Base-by-base conservation (phyloP, 2,888 invertebrate species). In the Adela reaumurella region DNA sequence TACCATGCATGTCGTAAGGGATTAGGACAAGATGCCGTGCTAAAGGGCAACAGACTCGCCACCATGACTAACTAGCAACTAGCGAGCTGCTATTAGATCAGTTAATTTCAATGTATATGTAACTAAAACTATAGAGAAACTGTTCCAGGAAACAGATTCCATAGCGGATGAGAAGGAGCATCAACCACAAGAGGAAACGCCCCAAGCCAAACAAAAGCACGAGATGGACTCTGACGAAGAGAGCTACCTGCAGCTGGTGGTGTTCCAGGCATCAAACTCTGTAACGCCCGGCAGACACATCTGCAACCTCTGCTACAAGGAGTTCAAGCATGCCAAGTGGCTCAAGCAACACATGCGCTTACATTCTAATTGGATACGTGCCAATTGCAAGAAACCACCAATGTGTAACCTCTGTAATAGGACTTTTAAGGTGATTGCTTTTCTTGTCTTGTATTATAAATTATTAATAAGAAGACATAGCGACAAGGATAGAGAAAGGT, bases 321-420 rank as follows among this genome's bases (percentile, higher is more conserved):
- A 85, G 62, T 85, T 85, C 59, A 83, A 83, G 53, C 83, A 84
- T 53, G 80, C 82, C 5, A 72, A 82, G 46, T 84, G 84, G 71
- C 65, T 85, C 10, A 83, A 84, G 56, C 79, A 81, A 53, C 85
- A 85, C 56, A 84, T 85, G 84, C 64, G 82, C 17, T 82, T 81
- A 0, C 85, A 85, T 54, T 71, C 81, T 14, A 85, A 85, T 64
- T 85, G 85, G 85, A 84, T 85, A 55, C 81, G 78, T 56, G 85
- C 85, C 1, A 85, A 85, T 54, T 85, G 85, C 62, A 85, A 85
- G 67, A 84, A 84, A 58, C 84, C 83, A 18, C 85, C 84, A 1
- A 81, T 81, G 65, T 85, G 85, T 58, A 71, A 74, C 16, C 80
- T 85, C 44, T 85, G 85, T 53, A 70, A 81, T 35, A 74, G 84